Evolutionary conservation across 2,113 vertebrate species (phyloP).

Genomic region (Morone saxatilis): DNA sequence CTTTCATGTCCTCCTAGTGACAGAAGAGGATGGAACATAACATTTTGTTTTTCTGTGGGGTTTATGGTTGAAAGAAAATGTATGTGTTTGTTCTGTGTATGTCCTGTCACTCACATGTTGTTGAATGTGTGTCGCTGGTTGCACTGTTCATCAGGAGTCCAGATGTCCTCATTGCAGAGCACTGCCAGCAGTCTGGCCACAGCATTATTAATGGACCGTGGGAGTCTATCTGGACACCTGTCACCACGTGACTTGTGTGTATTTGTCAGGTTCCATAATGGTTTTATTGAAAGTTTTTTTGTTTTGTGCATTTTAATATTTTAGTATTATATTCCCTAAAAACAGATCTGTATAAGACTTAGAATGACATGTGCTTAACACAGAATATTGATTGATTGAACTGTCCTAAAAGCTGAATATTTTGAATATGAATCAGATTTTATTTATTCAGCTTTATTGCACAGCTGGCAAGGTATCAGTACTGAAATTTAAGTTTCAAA

Average conservation of each 20-base stretch:
- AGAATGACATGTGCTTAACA: too few relatives aligned
- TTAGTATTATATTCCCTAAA: neutral
- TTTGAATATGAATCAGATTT: neutral
- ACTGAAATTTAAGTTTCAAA: too few relatives aligned
- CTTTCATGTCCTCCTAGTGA: conserved; percentile 53
- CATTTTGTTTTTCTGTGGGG: conserved; percentile 49
- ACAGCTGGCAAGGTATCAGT: too few relatives aligned
- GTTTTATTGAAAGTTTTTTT: neutral
- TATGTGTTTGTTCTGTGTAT: conserved; percentile 16
- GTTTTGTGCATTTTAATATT: neutral
- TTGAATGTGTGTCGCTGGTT: conserved; percentile 28
- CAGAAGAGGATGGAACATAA: conserved; percentile 50
- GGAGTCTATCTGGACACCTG: conserved; percentile 45
- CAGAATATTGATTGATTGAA: neutral
- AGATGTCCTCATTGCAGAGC: conserved; percentile 58
- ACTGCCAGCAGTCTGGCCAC: conserved; percentile 64
- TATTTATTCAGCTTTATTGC: neutral
- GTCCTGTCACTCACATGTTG: conserved; percentile 7
- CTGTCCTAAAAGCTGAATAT: neutral
- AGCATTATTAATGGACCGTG: conserved; percentile 57
- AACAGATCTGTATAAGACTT: too few relatives aligned
- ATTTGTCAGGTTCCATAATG: conserved; percentile 16
- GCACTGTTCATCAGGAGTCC: conserved; percentile 51
- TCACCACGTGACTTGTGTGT: neutral
- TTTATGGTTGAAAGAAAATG: neutral